A percentile compares a stretch with the other conserved stretches of the same genome.
Evolutionary conservation across 2,888 invertebrate species (phyloP).

Genomic region (Graphium colonna): DNA sequence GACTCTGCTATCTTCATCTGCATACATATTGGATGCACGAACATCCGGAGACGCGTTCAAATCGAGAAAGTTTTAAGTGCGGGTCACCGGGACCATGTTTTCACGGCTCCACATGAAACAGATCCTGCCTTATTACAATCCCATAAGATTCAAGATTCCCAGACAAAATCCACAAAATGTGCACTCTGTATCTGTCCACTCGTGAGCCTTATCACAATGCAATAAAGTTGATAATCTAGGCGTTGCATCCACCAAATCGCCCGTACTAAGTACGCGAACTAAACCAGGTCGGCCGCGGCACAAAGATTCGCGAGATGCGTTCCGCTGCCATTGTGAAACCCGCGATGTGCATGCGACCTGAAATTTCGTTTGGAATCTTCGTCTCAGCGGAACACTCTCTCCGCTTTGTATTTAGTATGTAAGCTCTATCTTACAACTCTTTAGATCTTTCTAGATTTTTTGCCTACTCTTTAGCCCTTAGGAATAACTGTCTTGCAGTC

Average conservation of each 20-base stretch:
- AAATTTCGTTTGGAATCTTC: conserved; percentile 15
- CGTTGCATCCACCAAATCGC: conserved; percentile 40
- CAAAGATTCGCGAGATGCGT: conserved; percentile 33
- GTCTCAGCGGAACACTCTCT: no score
- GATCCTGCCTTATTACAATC: no score
- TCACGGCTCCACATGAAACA: conserved; percentile 9
- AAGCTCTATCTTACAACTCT: no score
- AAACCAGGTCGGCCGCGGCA: conserved; percentile 58
- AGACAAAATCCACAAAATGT: no score
- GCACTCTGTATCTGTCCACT: no score
- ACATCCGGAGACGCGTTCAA: conserved; percentile 4
- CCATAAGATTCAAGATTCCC: no score
- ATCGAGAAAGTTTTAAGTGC: conserved; percentile 23
- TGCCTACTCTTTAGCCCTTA: no score
- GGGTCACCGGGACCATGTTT: conserved; percentile 19
- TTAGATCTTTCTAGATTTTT: no score
- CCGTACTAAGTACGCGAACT: conserved; percentile 43
- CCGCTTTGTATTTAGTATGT: no score
- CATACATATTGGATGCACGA: background rate
- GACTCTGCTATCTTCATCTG: background rate
- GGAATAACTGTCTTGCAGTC: no score
- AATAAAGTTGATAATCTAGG: no score
- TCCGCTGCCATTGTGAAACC: conserved; percentile 23
- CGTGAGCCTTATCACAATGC: no score
- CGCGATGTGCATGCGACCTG: conserved; percentile 20